These are phyloP conservation scores for Geococcyx californianus DNA, from an alignment of 2,113 vertebrate species.

Conservation along the genomic window DNA sequence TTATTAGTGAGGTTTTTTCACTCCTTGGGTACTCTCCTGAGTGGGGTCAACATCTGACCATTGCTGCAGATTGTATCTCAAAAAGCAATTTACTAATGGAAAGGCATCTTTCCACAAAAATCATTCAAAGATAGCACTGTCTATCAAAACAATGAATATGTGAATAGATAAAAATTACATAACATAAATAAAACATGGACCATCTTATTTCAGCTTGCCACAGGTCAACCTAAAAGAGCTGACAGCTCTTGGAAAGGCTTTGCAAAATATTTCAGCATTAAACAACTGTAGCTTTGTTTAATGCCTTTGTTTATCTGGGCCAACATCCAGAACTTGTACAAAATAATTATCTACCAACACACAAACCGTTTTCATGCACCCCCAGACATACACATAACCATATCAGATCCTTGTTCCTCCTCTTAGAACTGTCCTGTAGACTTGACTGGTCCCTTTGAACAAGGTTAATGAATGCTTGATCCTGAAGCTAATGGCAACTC, in stretches of 20 bases:
- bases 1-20: not conserved
- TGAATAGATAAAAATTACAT: constrained; percentile 22
- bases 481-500: not conserved
- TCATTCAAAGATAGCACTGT: not conserved
- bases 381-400: not conserved
- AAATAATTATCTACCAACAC: constrained; percentile 56
- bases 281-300: not conserved
- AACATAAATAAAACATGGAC: constrained; percentile 34
- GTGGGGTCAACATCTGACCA: not conserved
- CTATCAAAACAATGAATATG: constrained; percentile 31
- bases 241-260: constrained; percentile 40
- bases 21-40: not conserved
- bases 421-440: not conserved
- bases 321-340: constrained; percentile 23
- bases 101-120: not conserved
- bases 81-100: constrained; percentile 9
- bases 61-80: not conserved
- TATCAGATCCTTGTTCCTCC: constrained; percentile 25
- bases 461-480: constrained; percentile 33
- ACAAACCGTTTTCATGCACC: constrained; percentile 2
- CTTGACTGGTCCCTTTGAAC: constrained; percentile 23
- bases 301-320: constrained; percentile 36
- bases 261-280: constrained; percentile 31
- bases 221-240: constrained; percentile 21
- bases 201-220: constrained; percentile 17